Base-by-base conservation (phyloP, 35 echinoderm and acorn worm genomes). In the Apostichopus californicus region DNA sequence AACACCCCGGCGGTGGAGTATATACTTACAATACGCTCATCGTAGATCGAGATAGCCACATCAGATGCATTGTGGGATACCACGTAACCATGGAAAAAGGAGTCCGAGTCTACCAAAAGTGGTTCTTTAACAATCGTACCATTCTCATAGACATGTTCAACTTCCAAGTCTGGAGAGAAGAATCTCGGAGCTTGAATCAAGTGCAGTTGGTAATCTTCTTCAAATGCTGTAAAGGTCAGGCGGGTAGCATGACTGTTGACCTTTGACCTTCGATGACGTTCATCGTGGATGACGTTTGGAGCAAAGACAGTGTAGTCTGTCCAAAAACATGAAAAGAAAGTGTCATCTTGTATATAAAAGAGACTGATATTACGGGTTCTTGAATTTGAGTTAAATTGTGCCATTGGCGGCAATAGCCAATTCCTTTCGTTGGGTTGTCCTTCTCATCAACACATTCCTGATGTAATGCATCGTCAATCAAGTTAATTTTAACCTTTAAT, bases 31-130 rank as follows among this genome's bases (percentile, higher is more conserved):
- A 81, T 46, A 54, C 9, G 26, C 8, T 56, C 28, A 23, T 81
- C 54, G 52, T 26, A 81, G 79, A 81, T 46, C 11, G 79, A 46
- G 14, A 81, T 15, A 81, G 22, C 79, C 8, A 17, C 79, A 56
- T 56, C 79, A 81, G 79, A 81, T 81, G 79, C 22, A 81, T 81
- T 81, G 18, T 81, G 79, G 79, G 79, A 81, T 9, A 81, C 78
- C 25, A 55, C 78, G 78, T 81, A 17, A 54, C 78, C 78, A 81
- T 81, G 23, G 52, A 52, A 81, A 52, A 81, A 81, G 22, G 24
- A 81, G 28, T 81, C 25, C 54, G 28, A 9, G 17, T 54, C 79
- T 8, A 75, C 14, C 4, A 15, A 11, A 23, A 81, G 52, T 23
- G 22, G 13, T 25, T 81, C 22, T 17, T 81, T 56, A 12, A 20